phyloP scores from a whole-genome alignment of 2,797 vertebrate genomes.

The Smutsia gigantea region DNA sequence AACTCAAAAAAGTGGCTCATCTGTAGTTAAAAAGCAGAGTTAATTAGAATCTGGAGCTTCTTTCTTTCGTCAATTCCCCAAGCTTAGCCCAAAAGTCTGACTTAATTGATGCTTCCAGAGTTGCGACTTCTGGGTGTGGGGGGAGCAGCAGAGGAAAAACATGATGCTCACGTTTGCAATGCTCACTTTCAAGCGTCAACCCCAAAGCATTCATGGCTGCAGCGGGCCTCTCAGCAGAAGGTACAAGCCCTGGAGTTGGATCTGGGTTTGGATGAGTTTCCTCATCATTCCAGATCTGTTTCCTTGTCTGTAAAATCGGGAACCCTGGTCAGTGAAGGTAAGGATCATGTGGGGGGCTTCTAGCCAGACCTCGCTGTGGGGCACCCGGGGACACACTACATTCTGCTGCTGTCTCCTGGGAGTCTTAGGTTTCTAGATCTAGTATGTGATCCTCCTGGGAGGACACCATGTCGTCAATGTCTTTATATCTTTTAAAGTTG shows the following conservation, averaged over 20 bases:
- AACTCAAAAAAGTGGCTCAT: constrained; percentile 58
- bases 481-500: neutral
- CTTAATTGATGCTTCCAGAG: neutral
- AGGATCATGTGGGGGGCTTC: neutral
- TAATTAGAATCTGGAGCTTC: constrained; percentile 52
- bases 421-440: neutral
- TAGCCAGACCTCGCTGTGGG: rapidly evolving
- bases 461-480: neutral
- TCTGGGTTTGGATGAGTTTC: neutral
- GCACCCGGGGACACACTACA: rapidly evolving
- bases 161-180: neutral
- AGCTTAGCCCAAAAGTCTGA: neutral
- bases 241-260: neutral
- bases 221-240: neutral
- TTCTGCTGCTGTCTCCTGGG: neutral
- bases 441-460: neutral
- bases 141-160: neutral
- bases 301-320: neutral
- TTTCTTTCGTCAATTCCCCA: neutral
- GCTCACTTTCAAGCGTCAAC: neutral
- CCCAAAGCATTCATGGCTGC: neutral
- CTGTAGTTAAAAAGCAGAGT: constrained; percentile 67
- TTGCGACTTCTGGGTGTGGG: neutral
- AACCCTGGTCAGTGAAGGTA: neutral
- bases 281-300: neutral